phyloP scores from a whole-genome alignment of 2,113 vertebrate species.

The Ochotona princeps region DNA sequence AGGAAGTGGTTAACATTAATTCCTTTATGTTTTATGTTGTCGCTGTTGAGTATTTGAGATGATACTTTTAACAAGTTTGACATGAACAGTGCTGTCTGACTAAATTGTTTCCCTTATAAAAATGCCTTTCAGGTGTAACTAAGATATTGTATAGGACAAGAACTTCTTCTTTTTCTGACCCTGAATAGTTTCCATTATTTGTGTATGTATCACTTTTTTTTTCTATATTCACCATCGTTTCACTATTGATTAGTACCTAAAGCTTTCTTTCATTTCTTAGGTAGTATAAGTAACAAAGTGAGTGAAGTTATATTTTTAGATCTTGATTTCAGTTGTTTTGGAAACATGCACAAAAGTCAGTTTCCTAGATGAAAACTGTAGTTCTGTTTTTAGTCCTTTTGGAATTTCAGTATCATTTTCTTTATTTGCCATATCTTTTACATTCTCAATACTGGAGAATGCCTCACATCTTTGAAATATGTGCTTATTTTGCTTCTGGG shows the following conservation, averaged over 20 bases:
- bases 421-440: no score
- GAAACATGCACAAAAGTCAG: no score
- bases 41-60: not conserved
- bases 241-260: not conserved
- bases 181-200: not conserved
- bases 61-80: not conserved
- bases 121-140: not conserved
- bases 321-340: no score
- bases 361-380: no score
- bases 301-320: no score
- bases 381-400: no score
- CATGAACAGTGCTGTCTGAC: not conserved
- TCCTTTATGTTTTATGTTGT: not conserved
- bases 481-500: no score
- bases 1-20: not conserved
- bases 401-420: no score
- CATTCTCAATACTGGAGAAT: no score
- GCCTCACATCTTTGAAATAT: no score
- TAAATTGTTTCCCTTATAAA: not conserved
- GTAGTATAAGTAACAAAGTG: no score
- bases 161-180: no score
- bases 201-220: not conserved
- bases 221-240: not conserved
- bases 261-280: not conserved
- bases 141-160: not conserved